A percentile compares a stretch with the other conserved stretches of the same genome.
phyloP scores from a whole-genome alignment of 2,113 vertebrate genomes.

The Leucoraja erinaceus region DNA sequence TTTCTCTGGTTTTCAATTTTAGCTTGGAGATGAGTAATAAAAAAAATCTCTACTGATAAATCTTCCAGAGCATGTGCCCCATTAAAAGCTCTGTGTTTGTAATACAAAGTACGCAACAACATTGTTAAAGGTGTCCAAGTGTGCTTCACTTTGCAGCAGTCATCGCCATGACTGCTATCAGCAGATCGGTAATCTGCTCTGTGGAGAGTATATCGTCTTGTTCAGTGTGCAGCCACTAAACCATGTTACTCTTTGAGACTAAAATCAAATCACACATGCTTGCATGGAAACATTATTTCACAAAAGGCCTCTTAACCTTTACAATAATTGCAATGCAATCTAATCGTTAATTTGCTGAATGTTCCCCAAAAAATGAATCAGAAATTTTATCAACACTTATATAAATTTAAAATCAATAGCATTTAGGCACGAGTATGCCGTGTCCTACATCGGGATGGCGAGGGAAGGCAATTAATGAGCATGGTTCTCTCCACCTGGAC shows the following conservation, averaged over 20 bases:
- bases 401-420: neutral
- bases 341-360: neutral
- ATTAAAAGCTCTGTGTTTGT: conserved; percentile 16
- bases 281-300: neutral
- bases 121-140: neutral
- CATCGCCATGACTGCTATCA: neutral
- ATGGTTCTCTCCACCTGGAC: neutral
- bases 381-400: neutral
- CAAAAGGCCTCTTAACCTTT: neutral
- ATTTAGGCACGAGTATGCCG: neutral
- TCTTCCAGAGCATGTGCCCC: neutral
- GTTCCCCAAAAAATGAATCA: neutral
- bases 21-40: conserved; percentile 23
- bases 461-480: neutral
- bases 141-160: neutral
- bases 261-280: neutral
- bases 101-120: neutral
- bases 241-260: neutral
- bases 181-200: neutral
- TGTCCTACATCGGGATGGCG: neutral
- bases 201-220: neutral
- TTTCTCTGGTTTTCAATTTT: conserved; percentile 16
- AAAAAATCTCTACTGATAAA: conserved; percentile 20
- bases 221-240: neutral
- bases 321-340: neutral